Evolutionary conservation across 2,113 vertebrate genomes (phyloP), one percentile per base, ranked within the genome.

Genomic region (Condylura cristata): DNA sequence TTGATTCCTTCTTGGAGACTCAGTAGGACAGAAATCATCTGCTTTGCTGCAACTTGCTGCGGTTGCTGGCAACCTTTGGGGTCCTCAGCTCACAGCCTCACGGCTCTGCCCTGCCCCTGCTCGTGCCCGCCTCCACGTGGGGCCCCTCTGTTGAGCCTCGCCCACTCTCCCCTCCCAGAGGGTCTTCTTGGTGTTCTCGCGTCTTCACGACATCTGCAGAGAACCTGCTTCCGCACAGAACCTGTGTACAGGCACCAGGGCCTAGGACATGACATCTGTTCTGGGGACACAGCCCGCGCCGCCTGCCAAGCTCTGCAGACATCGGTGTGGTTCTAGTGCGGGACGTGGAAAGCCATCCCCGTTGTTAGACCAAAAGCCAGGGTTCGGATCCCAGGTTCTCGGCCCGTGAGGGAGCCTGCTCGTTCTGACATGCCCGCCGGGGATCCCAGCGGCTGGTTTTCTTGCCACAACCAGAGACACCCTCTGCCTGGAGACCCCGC

Each of bases 331-430:
- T 46, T 60, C 12, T 26, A 4, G 2, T 1, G 2, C 26, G 53
- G 60, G 22, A 65, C 68, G 26, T 34, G 32, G 75, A n/a, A 41
- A 17, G 8, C 17, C 39, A 24, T 16, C 48, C 48, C 60, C 8
- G 4, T 28, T 32, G 8, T 17, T 10, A 28, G 39, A 56, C 56
- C 26, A 66, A 60, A 28, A 20, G 44, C 58, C 24, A 18, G 3
- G 9, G 2, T 39, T 17, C 80, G 26, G 26, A 41, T 2, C 9
- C 30, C n/a, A 32, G 32, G 12, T 46, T 53, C 75, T 70, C 37
- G n/a, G 63, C 16, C 34, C n/a, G 5, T 39, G 48, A 16, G 14
- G 5, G 9, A 0, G 1, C 11, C 34, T 0, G 2, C 84, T 8
- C 1, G 61, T 32, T 60, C 76, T 65, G 32, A 41, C 17, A 5